Evolutionary conservation across 2,797 vertebrate species (phyloP).

Genomic region (Myripristis jacobus): DNA sequence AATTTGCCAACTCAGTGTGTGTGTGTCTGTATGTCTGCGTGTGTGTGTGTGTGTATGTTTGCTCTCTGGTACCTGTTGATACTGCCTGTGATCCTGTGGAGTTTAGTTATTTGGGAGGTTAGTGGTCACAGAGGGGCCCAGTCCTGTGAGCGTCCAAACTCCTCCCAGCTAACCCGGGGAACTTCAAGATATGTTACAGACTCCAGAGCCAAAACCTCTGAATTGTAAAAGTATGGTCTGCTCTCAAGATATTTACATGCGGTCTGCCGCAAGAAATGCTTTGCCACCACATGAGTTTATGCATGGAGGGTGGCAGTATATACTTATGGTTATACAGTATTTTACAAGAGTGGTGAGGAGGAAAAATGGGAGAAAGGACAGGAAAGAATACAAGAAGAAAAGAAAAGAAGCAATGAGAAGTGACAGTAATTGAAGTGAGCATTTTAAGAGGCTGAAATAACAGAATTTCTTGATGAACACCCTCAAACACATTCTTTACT

Average conservation of each 20-base stretch:
- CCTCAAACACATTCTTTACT: conserved; percentile 16
- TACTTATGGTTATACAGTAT: conserved; percentile 28
- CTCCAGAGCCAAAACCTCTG: conserved; percentile 48
- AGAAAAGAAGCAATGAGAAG: conserved; percentile 8
- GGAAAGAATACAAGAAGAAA: neutral
- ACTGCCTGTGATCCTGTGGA: conserved; percentile 27
- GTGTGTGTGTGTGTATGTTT: conserved; percentile 10
- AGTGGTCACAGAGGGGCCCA: conserved; percentile 28
- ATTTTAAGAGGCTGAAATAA: conserved; percentile 29
- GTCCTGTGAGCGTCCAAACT: conserved; percentile 2
- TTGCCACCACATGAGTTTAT: conserved; percentile 28
- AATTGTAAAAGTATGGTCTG: conserved; percentile 51
- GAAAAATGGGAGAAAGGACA: neutral
- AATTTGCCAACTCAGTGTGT: neutral
- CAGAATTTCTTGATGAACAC: conserved; percentile 15
- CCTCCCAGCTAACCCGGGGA: conserved; percentile 30
- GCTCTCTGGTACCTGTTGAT: conserved; percentile 9
- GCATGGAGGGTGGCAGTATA: conserved; percentile 29
- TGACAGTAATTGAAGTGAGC: neutral
- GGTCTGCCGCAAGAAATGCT: conserved; percentile 44
- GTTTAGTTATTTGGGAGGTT: conserved; percentile 38
- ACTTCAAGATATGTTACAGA: conserved; percentile 17
- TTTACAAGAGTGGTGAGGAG: conserved; percentile 10
- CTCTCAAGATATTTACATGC: conserved; percentile 45
- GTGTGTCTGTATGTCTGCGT: conserved; percentile 1